These are phyloP conservation scores for Seriola aureovittata DNA, from an alignment of 2,113 vertebrate species.

Conservation along the genomic window DNA sequence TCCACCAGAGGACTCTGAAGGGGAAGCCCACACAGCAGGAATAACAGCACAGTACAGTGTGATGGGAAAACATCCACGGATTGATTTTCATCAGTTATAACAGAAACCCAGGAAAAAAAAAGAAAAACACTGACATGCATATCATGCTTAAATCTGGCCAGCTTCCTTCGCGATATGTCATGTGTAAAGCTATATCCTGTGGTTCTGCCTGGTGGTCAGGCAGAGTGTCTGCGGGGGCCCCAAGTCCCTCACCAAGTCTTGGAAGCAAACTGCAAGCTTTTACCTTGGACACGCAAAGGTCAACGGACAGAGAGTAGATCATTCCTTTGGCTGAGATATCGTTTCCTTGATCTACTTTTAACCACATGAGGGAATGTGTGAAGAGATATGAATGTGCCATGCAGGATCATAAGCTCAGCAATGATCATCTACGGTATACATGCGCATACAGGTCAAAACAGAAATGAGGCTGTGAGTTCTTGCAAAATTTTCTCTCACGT, in stretches of 20 bases:
- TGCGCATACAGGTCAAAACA: background rate
- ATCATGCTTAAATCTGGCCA: slow-evolving; percentile 56
- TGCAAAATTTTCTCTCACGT: background rate
- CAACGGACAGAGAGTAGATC: slow-evolving; percentile 37
- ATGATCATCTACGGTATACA: background rate
- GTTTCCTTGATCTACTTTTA: slow-evolving; percentile 43
- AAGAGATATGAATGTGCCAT: slow-evolving; percentile 10
- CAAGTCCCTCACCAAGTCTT: slow-evolving; percentile 39
- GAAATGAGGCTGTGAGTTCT: background rate
- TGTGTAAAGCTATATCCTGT: slow-evolving; percentile 59
- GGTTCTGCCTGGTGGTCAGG: slow-evolving; percentile 56
- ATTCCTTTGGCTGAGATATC: slow-evolving; percentile 29
- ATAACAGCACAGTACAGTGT: slow-evolving; percentile 49
- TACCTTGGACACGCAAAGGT: slow-evolving; percentile 56
- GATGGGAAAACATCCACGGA: slow-evolving; percentile 66
- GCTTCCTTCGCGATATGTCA: slow-evolving; percentile 61
- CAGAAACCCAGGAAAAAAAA: slow-evolving; percentile 36
- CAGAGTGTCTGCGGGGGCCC: slow-evolving; percentile 39
- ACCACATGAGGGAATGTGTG: slow-evolving; percentile 20
- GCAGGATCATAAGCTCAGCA: background rate
- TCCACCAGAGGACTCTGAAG: slow-evolving; percentile 51
- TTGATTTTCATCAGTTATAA: slow-evolving; percentile 69
- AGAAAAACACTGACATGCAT: slow-evolving; percentile 50
- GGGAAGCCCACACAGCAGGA: slow-evolving; percentile 79
- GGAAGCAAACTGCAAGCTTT: slow-evolving; percentile 37